Conservation (phyloP, 2,797 vertebrate genomes). For the Cossypha caffra region DNA sequence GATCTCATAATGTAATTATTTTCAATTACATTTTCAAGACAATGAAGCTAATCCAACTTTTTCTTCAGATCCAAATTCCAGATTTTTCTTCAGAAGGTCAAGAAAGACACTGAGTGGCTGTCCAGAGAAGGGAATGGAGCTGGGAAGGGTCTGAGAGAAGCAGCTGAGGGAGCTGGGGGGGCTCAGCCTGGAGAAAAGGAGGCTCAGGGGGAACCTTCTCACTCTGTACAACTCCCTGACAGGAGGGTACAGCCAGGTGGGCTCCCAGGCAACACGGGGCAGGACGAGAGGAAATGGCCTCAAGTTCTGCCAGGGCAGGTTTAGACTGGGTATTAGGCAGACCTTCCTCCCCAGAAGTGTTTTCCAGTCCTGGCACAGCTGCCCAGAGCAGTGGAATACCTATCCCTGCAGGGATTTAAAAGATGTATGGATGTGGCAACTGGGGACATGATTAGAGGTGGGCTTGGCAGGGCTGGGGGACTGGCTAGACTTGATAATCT, state of each 20-base stretch:
- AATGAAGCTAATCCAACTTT: neutral
- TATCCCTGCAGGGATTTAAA: neutral
- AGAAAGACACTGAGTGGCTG: neutral
- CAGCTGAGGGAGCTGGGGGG: neutral
- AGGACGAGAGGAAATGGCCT: rapidly evolving
- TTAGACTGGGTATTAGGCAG: neutral
- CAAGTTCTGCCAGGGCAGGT: neutral
- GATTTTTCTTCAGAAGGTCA: neutral
- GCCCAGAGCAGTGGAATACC: neutral
- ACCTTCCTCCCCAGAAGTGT: neutral
- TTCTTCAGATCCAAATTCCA: neutral
- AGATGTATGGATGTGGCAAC: neutral
- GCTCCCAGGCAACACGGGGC: neutral
- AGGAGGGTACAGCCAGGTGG: rapidly evolving
- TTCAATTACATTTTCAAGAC: neutral
- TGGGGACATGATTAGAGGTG: neutral
- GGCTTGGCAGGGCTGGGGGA: neutral
- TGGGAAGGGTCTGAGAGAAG: neutral
- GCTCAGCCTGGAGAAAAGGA: neutral
- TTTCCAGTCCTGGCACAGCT: neutral
- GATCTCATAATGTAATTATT: neutral
- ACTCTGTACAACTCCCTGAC: neutral
- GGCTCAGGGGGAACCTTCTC: neutral
- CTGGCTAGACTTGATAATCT: neutral
- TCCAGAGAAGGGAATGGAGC: rapidly evolving